Evolutionary conservation across 2,113 vertebrate genomes (phyloP).

Genomic region (Ramphastos sulfuratus): DNA sequence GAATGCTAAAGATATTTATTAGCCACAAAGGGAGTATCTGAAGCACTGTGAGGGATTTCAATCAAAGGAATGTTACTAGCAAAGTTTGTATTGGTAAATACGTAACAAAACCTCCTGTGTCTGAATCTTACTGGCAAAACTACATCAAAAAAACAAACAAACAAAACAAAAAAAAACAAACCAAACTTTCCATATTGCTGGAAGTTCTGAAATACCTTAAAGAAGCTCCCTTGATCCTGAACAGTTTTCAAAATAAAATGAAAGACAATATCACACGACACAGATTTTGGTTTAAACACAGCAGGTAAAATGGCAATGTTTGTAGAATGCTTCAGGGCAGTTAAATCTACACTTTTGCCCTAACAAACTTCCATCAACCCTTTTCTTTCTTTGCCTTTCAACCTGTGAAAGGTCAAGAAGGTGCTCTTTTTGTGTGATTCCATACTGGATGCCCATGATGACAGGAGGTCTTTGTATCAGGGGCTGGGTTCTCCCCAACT

Average conservation of each 20-base stretch:
- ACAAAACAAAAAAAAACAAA: too few species aligned
- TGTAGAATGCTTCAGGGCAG: background rate
- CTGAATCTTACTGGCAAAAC: background rate
- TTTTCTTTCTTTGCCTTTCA: background rate
- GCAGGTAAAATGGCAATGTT: background rate
- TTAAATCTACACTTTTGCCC: background rate
- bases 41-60: background rate
- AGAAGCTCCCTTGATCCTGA: background rate
- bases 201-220: background rate
- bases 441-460: fast-evolving
- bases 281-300: background rate
- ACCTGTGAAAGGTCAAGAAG: background rate
- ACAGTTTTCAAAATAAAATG: background rate
- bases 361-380: background rate
- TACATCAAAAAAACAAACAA: background rate
- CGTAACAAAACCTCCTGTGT: fast-evolving
- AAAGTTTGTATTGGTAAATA: background rate
- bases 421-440: background rate
- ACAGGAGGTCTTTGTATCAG: background rate
- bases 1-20: background rate
- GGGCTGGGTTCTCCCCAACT: background rate
- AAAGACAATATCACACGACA: background rate
- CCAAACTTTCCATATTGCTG: background rate
- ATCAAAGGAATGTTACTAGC: background rate
- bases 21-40: background rate